Evolutionary conservation across 2,797 vertebrate species (phyloP), one percentile per base, ranked within the genome.

Genomic region (Gymnodraco acuticeps): DNA sequence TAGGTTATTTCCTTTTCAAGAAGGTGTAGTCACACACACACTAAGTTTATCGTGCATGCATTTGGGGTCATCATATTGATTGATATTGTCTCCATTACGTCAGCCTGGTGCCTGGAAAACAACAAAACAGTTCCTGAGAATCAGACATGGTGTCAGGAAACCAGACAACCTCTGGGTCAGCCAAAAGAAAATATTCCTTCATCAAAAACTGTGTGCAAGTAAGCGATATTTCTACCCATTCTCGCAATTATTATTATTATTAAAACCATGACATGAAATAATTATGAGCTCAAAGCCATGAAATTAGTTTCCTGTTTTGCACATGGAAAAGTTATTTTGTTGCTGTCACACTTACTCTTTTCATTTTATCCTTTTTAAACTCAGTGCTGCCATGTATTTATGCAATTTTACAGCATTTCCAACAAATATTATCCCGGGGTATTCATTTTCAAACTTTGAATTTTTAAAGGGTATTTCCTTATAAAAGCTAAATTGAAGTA

Each of bases 1-100:
- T n/a, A 15, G 3, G 23, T 63, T 16, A 42, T 61, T 66, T 56
- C 15, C 11, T 58, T 4, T 13, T 5, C 4, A 20, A 15, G 27
- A n/a, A 16, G 46, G 23, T 4, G 17, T n/a, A 68, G 42, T 11
- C 15, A 3, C 15, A 13, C 11, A 54, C 11, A 6, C 13, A 16
- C 16, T 15, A 17, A 19, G 7, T 23, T 33, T 27, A 19, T 59
- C 23, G 9, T 15, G 42, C 23, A 27, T 12, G 7, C 3, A 15
- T 56, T 63, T 66, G 4, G 5, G 33, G 43, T 68, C 68, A 72
- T 6, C 7, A 8, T 62, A 59, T 72, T 65, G 69, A 82, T 66
- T 38, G 5, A 68, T 68, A 3, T 17, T 5, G 9, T 62, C n/a
- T 47, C 43, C 50, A 46, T 70, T 41, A 77, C n/a, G 5, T 71